Conservation (phyloP, 2,113 vertebrate genomes). For the Myanophis thanlyinensis region DNA sequence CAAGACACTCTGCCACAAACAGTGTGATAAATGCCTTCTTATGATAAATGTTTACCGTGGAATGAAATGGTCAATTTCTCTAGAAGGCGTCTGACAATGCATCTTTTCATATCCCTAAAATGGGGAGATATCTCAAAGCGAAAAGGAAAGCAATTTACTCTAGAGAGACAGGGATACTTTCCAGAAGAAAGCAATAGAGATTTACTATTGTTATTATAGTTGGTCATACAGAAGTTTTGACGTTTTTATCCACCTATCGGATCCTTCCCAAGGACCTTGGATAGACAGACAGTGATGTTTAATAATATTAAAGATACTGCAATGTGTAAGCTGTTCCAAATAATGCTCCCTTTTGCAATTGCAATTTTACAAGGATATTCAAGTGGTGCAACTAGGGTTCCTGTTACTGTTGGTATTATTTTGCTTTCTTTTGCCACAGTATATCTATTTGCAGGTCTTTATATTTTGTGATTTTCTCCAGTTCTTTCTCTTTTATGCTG, state of each 20-base stretch:
- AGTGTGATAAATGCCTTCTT: background rate
- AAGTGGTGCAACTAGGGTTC: background rate
- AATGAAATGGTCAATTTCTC: conserved; percentile 15
- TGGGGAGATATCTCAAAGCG: background rate
- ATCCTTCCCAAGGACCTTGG: background rate
- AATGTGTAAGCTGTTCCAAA: background rate
- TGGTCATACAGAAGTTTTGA: background rate
- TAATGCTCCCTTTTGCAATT: background rate
- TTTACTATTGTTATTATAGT: background rate
- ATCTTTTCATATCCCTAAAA: conserved; percentile 30
- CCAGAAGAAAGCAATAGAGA: background rate
- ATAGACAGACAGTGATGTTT: background rate
- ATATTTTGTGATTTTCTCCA: background rate
- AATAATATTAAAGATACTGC: background rate
- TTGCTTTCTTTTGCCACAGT: background rate
- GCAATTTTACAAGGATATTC: background rate
- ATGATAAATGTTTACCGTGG: conserved; percentile 25
- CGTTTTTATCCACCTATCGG: background rate
- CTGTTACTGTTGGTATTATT: background rate
- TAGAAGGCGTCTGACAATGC: background rate
- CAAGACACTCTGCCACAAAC: conserved; percentile 16
- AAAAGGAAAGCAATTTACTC: background rate
- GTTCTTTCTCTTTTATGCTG: background rate
- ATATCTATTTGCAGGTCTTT: background rate
- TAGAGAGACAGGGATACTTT: conserved; percentile 10